Percentiles rank a stretch among this genome's conserved stretches.
Evolutionary conservation across 2,113 vertebrate species (phyloP).

Genomic region (Datnioides undecimradiatus): DNA sequence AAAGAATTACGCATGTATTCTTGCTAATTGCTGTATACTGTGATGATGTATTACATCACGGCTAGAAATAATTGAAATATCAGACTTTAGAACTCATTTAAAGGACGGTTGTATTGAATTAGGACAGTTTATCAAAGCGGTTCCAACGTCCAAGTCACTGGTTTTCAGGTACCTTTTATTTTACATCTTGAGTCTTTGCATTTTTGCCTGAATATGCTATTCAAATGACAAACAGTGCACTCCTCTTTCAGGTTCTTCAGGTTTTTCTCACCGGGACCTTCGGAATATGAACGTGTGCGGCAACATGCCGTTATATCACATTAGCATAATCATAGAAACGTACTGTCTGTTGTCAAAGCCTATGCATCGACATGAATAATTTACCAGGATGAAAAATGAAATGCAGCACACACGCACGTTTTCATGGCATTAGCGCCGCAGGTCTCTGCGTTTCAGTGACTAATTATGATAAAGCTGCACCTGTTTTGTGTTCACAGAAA

Average conservation of each 20-base stretch:
- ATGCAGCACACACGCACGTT: background rate
- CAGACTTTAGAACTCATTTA: background rate
- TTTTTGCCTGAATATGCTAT: background rate
- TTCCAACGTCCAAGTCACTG: too few species aligned
- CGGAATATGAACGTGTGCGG: background rate
- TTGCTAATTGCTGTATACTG: background rate
- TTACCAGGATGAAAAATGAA: slow-evolving; percentile 41
- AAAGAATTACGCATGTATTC: background rate
- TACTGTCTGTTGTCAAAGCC: slow-evolving; percentile 33
- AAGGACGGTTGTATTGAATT: background rate
- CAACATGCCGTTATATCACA: background rate
- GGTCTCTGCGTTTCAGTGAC: slow-evolving; percentile 17
- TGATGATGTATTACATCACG: background rate
- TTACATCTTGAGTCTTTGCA: background rate
- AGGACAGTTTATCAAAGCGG: background rate
- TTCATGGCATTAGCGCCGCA: background rate
- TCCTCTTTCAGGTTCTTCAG: background rate
- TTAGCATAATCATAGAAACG: slow-evolving; percentile 26
- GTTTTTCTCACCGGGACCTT: background rate
- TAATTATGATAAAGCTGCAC: background rate
- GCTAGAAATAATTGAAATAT: background rate
- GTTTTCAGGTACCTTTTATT: too few species aligned
- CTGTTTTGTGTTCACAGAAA: background rate
- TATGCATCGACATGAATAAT: slow-evolving; percentile 61
- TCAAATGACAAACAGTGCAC: background rate